phyloP scores from a whole-genome alignment of 2,888 invertebrate species.

The Troides helena region DNA sequence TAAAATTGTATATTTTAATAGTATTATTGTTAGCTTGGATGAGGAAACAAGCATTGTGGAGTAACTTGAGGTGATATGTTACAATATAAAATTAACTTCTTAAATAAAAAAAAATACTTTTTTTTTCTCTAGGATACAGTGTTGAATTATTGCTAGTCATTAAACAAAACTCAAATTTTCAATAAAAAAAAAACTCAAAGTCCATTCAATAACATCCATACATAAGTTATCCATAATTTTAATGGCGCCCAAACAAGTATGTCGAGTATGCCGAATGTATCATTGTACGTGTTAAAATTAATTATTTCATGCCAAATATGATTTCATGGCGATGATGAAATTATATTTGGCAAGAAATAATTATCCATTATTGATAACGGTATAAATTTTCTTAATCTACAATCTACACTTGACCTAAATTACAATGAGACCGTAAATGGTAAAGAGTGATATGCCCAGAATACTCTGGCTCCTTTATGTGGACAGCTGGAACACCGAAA shows the following conservation, averaged over 20 bases:
- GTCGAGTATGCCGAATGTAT: background rate
- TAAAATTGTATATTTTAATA: too few species aligned
- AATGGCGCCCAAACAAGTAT: background rate
- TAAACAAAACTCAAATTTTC: too few species aligned
- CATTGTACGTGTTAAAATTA: slow-evolving; percentile 1
- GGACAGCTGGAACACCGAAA: background rate
- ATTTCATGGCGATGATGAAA: background rate
- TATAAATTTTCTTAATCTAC: background rate
- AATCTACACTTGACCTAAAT: background rate
- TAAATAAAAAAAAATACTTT: too few species aligned
- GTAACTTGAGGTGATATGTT: too few species aligned
- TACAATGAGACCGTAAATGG: background rate
- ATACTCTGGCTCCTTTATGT: background rate
- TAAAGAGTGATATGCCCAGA: background rate
- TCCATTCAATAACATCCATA: too few species aligned
- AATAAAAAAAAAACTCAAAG: too few species aligned
- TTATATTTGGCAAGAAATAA: background rate
- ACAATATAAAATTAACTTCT: too few species aligned
- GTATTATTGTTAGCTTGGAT: too few species aligned
- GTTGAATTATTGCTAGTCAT: too few species aligned
- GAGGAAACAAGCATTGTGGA: too few species aligned
- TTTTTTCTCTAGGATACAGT: too few species aligned
- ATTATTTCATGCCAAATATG: background rate
- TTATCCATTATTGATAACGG: background rate
- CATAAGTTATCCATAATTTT: background rate